Conservation (phyloP, 2,888 invertebrate genomes). For the Temnothorax rugatulus region DNA sequence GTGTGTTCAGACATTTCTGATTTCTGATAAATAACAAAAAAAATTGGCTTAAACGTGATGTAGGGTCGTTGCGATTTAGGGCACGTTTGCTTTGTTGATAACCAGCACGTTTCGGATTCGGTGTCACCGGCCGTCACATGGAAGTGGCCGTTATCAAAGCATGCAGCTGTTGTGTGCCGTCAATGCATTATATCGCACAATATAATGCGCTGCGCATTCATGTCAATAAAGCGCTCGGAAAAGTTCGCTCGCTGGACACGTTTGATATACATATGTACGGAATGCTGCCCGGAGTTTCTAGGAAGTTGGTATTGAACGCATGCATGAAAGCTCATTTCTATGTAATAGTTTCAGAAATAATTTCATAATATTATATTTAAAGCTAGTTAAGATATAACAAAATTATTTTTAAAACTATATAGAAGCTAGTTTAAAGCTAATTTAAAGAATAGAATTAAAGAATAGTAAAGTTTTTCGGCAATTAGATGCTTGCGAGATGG, state of each 20-base stretch:
- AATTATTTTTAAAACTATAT: background rate
- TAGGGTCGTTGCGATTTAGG: slow-evolving; percentile 51
- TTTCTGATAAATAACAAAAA: background rate
- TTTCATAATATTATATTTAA: background rate
- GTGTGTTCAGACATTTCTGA: background rate
- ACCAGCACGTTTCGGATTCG: slow-evolving; percentile 24
- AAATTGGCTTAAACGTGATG: slow-evolving; percentile 25
- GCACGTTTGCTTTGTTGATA: slow-evolving; percentile 22
- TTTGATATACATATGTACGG: background rate
- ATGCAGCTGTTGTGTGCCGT: slow-evolving; percentile 11
- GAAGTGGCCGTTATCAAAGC: slow-evolving; percentile 34
- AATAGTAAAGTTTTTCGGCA: too few relatives aligned
- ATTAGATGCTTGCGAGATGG: background rate
- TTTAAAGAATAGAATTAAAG: background rate
- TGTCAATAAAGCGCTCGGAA: slow-evolving; percentile 33
- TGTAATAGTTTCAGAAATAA: background rate
- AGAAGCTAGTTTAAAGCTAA: background rate
- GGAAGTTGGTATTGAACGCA: slow-evolving; percentile 7
- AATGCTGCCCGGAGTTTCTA: background rate
- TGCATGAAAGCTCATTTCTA: background rate
- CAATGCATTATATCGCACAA: slow-evolving; percentile 22
- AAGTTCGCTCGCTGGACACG: slow-evolving; percentile 10
- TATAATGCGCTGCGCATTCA: slow-evolving; percentile 26
- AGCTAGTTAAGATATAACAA: background rate
- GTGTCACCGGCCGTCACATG: slow-evolving; percentile 39